Base-by-base conservation (phyloP, 2,113 vertebrate genomes). In the Anguilla rostrata region DNA sequence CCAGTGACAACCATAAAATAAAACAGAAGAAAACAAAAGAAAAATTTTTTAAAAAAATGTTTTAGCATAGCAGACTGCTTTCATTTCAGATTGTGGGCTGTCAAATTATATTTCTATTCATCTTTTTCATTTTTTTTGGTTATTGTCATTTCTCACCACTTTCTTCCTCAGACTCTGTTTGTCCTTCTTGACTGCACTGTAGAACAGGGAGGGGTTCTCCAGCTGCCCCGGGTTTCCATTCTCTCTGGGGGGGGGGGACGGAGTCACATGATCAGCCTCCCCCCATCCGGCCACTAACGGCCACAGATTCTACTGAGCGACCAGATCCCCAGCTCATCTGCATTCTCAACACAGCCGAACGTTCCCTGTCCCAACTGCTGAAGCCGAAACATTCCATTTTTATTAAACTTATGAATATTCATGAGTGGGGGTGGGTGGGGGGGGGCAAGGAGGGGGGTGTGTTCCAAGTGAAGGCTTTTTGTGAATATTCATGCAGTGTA, bases 81-180 rank as follows among this genome's bases (percentile, higher is more conserved):
- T 53, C 49, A 53, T 53, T 53, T 11, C 49, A 11, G 49, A 53
- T 12, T 11, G 12, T 53, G 49, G 49, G 49, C 49, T 53, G 49
- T 53, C 12, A 53, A 53, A 53, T 53, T 0, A 14, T 34, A 14
- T 11, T 53, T 53, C 12, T 53, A 53, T 53, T 53, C 9, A 53
- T 53, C 49, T 15, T 66, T 40, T 56, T 39, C n/a, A 8, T 22
- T 90, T 91, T 92, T 92, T 89, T 92, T 92, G 90, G 93, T 90
- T 91, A 92, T 91, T 89, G 89, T 88, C 88, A 91, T 94, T 94
- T 95, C 96, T 97, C 95, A 98, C 97, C 97, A 97, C 97, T 88
- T 97, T 96, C 94, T 98, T 98, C 92, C 97, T 96, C 86, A 97
- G 96, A 90, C 95, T 96, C 93, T 97, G 96, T 92, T 97, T 97